A percentile compares a stretch with the other conserved stretches of the same genome.
Evolutionary conservation across 2,113 vertebrate genomes (phyloP).

Genomic region (Trochalopteron elliotii): DNA sequence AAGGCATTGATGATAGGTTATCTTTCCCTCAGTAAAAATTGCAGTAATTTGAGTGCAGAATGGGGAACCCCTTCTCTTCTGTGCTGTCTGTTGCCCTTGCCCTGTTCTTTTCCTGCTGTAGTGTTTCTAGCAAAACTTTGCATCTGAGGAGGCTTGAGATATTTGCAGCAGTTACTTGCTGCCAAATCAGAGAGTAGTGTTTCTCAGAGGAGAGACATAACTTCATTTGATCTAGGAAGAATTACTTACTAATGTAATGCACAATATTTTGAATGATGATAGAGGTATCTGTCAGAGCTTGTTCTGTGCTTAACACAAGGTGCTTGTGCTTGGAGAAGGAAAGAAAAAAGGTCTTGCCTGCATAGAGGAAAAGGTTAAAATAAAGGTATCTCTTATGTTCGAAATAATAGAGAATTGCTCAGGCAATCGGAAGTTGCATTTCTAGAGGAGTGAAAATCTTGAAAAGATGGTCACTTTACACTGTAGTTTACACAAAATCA

Average conservation of each 20-base stretch:
- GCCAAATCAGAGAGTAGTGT: not conserved
- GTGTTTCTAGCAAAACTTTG: not conserved
- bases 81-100: not conserved
- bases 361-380: not conserved
- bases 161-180: not conserved
- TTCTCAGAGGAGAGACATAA: not conserved
- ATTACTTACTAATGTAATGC: not conserved
- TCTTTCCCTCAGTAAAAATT: not conserved
- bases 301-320: not conserved
- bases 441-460: not conserved
- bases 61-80: not conserved
- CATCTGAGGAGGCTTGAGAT: not conserved
- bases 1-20: not conserved
- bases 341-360: not conserved
- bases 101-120: not conserved
- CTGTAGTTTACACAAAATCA: not conserved
- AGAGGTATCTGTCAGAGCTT: not conserved
- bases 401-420: not conserved
- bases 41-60: not conserved
- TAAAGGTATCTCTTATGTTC: not conserved
- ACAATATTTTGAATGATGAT: not conserved
- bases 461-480: not conserved
- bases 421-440: not conserved
- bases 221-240: not conserved
- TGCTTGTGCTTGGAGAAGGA: not conserved